A percentile compares a stretch with the other conserved stretches of the same genome.
Conservation (phyloP, 2,113 vertebrate species). For the Chlamydotis undulata region DNA sequence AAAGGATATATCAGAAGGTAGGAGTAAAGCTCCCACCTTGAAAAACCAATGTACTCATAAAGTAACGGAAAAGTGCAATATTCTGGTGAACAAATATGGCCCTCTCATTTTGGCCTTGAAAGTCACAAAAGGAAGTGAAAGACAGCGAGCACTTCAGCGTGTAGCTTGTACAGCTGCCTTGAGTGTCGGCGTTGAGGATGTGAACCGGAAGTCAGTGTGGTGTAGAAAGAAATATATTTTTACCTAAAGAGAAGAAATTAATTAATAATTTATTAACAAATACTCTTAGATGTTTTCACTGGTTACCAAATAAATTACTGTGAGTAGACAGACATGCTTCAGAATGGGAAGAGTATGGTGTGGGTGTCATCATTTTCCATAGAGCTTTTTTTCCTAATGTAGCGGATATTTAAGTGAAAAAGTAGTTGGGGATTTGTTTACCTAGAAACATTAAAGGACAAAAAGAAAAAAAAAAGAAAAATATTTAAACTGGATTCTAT, state of each 20-base stretch:
- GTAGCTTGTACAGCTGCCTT: not conserved
- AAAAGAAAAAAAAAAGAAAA: not conserved
- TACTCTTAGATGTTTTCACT: not conserved
- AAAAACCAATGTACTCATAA: not conserved
- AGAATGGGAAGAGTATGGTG: not conserved
- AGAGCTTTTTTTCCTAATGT: not conserved
- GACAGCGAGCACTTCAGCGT: not conserved
- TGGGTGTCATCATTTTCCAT: not conserved
- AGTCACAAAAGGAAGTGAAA: constrained; percentile 57
- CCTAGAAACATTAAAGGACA: not conserved
- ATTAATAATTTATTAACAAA: not conserved
- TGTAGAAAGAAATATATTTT: not conserved
- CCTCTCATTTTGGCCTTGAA: not conserved
- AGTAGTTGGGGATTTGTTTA: not conserved
- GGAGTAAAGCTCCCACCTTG: not conserved
- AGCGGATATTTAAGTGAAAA: not conserved
- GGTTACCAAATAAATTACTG: constrained; percentile 19
- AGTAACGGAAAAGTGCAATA: not conserved
- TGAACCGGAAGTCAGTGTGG: not conserved
- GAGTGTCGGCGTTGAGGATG: not conserved
- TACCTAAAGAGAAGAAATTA: not conserved
- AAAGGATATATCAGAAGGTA: not conserved
- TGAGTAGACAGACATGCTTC: not conserved
- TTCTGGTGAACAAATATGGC: not conserved
- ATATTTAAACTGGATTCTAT: not conserved